Evolutionary conservation across 2,797 vertebrate species (phyloP).

Genomic region (Enteromius unitaeniatus): DNA sequence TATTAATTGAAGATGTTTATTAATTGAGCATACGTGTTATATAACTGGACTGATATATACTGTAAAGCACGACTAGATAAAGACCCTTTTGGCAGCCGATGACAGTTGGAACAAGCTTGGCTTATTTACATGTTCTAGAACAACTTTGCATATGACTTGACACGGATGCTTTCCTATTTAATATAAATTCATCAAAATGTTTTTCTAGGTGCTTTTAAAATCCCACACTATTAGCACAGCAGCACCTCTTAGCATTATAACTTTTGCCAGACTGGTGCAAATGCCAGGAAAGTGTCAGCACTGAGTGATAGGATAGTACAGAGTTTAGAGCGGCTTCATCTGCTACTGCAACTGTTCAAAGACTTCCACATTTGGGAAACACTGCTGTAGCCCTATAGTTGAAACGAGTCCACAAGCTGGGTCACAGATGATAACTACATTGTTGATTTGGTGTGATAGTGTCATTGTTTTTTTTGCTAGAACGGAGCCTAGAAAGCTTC

Average conservation of each 20-base stretch:
- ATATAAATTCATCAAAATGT: constrained; percentile 3
- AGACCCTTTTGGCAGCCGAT: background rate
- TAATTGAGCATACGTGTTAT: constrained; percentile 15
- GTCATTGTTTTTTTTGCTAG: constrained; percentile 69
- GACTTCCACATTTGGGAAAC: constrained; percentile 3
- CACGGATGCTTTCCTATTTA: background rate
- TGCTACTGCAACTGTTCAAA: constrained; percentile 17
- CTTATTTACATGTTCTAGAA: background rate
- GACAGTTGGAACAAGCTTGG: constrained; percentile 10
- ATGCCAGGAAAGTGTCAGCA: constrained; percentile 21
- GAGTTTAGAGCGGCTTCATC: constrained; percentile 21
- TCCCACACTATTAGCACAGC: background rate
- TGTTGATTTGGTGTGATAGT: background rate
- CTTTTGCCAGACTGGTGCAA: constrained; percentile 7
- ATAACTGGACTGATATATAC: background rate
- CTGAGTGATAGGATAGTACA: background rate
- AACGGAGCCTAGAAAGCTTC: constrained; percentile 89
- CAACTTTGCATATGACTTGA: background rate
- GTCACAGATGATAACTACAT: background rate
- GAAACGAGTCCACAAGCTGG: background rate
- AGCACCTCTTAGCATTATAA: background rate
- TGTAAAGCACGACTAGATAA: background rate
- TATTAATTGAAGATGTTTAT: background rate
- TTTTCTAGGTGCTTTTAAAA: background rate
- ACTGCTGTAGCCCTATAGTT: background rate